A percentile compares a stretch with the other conserved stretches of the same genome.
phyloP scores from a whole-genome alignment of 2,113 vertebrate genomes.

The Apodemus sylvaticus region DNA sequence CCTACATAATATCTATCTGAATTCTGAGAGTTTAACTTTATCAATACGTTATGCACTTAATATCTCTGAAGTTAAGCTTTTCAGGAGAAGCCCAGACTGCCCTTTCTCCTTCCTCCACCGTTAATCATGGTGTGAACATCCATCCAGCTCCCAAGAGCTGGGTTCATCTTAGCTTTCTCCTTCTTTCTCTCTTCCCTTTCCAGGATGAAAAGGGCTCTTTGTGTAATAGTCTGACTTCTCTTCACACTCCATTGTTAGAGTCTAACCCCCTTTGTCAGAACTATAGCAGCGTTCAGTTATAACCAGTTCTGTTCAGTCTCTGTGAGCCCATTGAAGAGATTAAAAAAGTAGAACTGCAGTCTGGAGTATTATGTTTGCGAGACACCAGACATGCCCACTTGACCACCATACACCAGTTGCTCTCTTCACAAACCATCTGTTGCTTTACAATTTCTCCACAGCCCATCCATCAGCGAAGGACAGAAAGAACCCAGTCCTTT shows the following conservation, averaged over 20 bases:
- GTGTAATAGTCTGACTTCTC: neutral
- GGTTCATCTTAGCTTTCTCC: neutral
- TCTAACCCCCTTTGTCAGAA: neutral
- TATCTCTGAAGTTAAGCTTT: neutral
- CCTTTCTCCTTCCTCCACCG: neutral
- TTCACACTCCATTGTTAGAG: neutral
- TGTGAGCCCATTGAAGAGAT: neutral
- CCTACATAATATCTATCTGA: neutral
- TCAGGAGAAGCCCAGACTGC: neutral
- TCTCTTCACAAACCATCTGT: neutral
- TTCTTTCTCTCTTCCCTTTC: neutral
- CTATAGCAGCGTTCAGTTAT: neutral
- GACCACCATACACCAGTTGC: neutral
- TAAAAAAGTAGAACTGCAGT: neutral
- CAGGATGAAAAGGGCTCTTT: neutral
- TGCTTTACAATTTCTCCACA: neutral
- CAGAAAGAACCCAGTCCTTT: neutral
- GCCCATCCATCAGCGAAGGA: neutral
- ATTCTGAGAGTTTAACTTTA: conserved; percentile 2
- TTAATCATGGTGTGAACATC: neutral
- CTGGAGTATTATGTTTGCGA: neutral
- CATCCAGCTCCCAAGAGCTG: neutral
- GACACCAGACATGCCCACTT: neutral
- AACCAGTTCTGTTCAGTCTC: neutral
- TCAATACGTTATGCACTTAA: neutral